These are phyloP conservation scores for Panthera uncia DNA, from an alignment of 2,113 vertebrate genomes.

Conservation along the genomic window DNA sequence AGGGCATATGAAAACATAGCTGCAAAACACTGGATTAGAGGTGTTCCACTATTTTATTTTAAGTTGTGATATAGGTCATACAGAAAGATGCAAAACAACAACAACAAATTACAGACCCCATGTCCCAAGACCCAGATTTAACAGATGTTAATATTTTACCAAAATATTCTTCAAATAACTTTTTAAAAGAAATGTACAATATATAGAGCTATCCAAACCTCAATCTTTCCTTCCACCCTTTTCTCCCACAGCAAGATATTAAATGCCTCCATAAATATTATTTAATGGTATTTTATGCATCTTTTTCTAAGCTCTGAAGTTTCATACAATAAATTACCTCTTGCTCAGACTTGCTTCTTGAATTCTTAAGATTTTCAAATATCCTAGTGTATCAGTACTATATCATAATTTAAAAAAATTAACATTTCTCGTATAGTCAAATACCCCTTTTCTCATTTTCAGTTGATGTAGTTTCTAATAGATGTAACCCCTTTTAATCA, in stretches of 20 bases:
- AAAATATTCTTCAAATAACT: neutral
- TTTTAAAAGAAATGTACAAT: neutral
- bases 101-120: neutral
- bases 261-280: neutral
- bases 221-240: neutral
- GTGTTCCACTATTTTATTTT: constrained; percentile 6
- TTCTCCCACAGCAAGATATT: neutral
- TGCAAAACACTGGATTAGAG: neutral
- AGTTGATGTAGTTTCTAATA: neutral
- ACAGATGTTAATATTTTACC: neutral
- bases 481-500: neutral
- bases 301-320: neutral
- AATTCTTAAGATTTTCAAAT: neutral
- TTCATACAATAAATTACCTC: neutral
- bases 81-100: neutral
- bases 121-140: neutral
- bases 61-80: neutral
- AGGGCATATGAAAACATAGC: neutral
- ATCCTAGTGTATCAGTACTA: neutral
- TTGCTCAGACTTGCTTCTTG: neutral
- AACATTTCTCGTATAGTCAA: neutral
- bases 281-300: neutral
- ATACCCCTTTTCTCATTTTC: neutral
- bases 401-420: neutral
- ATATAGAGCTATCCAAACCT: neutral